Percentiles rank a stretch among this genome's conserved stretches.
Conservation (phyloP, 2,888 invertebrate genomes). For the Nymphalis urticae region DNA sequence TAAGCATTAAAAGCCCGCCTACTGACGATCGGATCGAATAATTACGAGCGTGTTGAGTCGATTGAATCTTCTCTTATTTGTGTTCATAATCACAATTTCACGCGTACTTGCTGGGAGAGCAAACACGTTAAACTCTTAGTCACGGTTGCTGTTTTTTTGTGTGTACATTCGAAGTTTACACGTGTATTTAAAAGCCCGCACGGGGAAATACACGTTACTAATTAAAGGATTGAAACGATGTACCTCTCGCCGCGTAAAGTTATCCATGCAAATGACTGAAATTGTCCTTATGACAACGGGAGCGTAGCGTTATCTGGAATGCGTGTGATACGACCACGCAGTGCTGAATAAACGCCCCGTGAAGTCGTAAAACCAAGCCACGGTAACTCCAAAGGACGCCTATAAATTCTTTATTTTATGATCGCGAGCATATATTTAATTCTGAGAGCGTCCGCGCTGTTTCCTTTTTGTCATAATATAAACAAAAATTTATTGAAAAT, state of each 20-base stretch:
- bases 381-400: conserved; percentile 78
- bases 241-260: conserved; percentile 9
- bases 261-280: conserved; percentile 53
- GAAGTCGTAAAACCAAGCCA: conserved; percentile 77
- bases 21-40: conserved; percentile 35
- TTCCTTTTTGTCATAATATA: conserved; percentile 70
- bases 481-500: conserved; percentile 71
- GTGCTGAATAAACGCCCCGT: conserved; percentile 76
- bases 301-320: conserved; percentile 62
- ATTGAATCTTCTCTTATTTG: conserved; percentile 52
- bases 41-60: conserved; percentile 38
- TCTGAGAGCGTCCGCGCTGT: conserved; percentile 71
- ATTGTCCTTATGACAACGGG: conserved; percentile 57
- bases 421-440: conserved; percentile 77
- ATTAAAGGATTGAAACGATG: conserved; percentile 32
- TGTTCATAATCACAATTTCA: conserved; percentile 76
- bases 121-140: conserved; percentile 72
- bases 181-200: conserved; percentile 43
- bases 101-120: conserved; percentile 69
- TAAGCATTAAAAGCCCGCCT: conserved; percentile 19
- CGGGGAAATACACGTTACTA: conserved; percentile 33
- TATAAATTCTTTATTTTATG: conserved; percentile 81
- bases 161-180: conserved; percentile 52
- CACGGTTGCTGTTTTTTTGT: conserved; percentile 64
- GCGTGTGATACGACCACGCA: conserved; percentile 69